Percentiles rank a stretch among this genome's conserved stretches.
phyloP scores from a whole-genome alignment of 1,140 invertebrate species.

The Zeugodacus cucurbitae region DNA sequence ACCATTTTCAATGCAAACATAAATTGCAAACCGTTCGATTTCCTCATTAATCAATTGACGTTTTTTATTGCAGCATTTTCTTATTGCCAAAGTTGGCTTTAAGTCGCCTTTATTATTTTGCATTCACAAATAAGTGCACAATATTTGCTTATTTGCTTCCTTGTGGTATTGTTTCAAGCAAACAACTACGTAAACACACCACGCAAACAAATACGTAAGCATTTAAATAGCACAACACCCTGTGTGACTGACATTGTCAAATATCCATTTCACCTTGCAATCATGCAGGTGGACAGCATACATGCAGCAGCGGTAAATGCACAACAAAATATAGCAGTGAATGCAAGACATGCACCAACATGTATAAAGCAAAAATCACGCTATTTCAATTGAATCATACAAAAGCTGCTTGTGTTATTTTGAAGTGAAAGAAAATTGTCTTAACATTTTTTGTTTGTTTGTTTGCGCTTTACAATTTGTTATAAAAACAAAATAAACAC shows the following conservation, averaged over 20 bases:
- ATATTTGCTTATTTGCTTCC: not conserved
- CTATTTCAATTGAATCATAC: not conserved
- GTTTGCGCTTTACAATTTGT: no score
- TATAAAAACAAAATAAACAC: no score
- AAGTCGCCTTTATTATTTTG: not conserved
- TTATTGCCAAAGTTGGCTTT: not conserved
- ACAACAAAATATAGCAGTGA: not conserved
- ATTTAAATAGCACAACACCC: not conserved
- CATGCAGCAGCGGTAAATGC: not conserved
- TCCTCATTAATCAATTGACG: conserved; percentile 6
- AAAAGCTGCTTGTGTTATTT: not conserved
- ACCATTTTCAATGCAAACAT: not conserved
- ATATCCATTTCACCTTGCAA: not conserved
- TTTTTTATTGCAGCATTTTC: not conserved
- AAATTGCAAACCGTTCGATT: not conserved
- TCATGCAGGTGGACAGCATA: not conserved
- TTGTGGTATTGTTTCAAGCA: not conserved
- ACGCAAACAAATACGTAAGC: not conserved
- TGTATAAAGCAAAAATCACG: not conserved
- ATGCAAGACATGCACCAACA: not conserved
- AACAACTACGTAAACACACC: not conserved
- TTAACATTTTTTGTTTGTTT: no score
- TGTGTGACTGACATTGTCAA: not conserved
- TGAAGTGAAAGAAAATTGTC: no score
- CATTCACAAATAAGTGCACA: not conserved